These are phyloP conservation scores for Sebastolobus altivelis DNA, from an alignment of 2,797 vertebrate genomes.

Conservation along the genomic window DNA sequence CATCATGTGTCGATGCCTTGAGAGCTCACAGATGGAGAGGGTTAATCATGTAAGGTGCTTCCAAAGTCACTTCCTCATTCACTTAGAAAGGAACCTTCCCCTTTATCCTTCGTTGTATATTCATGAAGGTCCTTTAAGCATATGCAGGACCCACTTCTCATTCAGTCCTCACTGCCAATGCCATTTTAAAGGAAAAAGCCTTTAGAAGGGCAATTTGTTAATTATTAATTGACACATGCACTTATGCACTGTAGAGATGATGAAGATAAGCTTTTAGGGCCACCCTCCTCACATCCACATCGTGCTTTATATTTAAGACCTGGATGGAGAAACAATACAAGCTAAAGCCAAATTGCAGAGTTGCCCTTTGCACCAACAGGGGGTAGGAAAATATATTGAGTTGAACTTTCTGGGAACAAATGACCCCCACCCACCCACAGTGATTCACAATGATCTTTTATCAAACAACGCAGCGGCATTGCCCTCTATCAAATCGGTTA, in stretches of 20 bases:
- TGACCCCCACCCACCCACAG: conserved; percentile 27
- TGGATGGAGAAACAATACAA: conserved; percentile 58
- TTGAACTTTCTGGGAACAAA: conserved; percentile 58
- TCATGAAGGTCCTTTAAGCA: conserved; percentile 67
- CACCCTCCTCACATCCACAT: conserved; percentile 3
- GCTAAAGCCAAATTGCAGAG: conserved; percentile 45
- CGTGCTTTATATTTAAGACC: conserved; percentile 44
- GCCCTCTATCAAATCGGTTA: conserved; percentile 68
- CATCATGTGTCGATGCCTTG: conserved; percentile 11
- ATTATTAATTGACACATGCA: conserved; percentile 75
- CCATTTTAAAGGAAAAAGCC: conserved; percentile 57
- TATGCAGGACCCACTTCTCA: conserved; percentile 49
- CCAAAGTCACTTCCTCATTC: conserved; percentile 53
- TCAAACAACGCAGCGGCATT: conserved; percentile 52
- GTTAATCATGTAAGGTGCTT: conserved; percentile 50
- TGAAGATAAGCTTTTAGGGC: conserved; percentile 53
- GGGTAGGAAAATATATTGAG: conserved; percentile 49
- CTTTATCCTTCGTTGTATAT: conserved; percentile 63
- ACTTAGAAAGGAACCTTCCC: conserved; percentile 53
- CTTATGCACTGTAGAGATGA: conserved; percentile 54
- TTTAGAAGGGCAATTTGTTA: conserved; percentile 67
- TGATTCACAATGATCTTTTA: conserved; percentile 58
- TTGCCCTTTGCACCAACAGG: conserved; percentile 56
- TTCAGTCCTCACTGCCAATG: conserved; percentile 52
- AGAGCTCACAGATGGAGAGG: conserved; percentile 12